phyloP scores from a whole-genome alignment of 2,113 vertebrate species.

The Callaeas wilsoni region DNA sequence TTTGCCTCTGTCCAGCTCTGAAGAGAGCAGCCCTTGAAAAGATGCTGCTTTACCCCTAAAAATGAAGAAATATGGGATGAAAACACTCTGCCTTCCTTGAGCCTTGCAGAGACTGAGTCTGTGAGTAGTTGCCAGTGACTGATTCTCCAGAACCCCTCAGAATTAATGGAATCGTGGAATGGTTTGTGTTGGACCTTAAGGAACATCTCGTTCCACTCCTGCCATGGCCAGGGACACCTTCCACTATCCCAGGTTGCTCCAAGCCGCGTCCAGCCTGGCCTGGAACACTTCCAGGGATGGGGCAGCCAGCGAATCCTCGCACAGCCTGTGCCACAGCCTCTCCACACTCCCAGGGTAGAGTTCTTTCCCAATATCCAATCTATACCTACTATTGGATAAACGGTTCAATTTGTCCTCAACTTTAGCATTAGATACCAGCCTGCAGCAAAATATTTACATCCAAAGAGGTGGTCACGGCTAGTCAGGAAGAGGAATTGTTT shows the following conservation, averaged over 20 bases:
- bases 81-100: background rate
- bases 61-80: background rate
- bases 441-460: background rate
- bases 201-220: background rate
- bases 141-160: background rate
- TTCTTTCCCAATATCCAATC: background rate
- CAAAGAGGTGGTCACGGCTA: background rate
- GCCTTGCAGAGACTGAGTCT: background rate
- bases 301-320: background rate
- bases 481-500: background rate
- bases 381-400: fast-evolving
- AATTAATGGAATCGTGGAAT: background rate
- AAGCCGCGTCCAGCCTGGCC: fast-evolving
- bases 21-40: background rate
- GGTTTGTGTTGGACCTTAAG: background rate
- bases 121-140: background rate
- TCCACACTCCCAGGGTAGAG: background rate
- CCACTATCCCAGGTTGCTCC: background rate
- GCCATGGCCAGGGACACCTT: background rate
- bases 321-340: background rate
- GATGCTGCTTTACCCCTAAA: background rate
- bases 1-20: background rate
- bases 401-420: background rate
- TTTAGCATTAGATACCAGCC: background rate
- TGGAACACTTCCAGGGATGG: background rate